These are phyloP conservation scores for Seira musarum DNA, from an alignment of 2,888 invertebrate genomes.

Conservation along the genomic window DNA sequence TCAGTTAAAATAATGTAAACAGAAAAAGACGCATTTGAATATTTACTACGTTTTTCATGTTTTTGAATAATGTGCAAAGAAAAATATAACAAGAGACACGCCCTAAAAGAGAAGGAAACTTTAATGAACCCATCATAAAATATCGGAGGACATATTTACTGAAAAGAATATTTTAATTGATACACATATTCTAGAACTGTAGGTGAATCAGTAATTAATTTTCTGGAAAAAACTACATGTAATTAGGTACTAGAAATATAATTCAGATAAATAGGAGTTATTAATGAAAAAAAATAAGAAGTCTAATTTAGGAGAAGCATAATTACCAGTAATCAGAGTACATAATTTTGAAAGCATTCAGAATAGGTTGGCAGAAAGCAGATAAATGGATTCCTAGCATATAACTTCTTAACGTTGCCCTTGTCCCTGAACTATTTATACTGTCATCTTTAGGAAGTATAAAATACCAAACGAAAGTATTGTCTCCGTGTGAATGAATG, in stretches of 20 bases:
- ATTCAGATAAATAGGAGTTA: neutral
- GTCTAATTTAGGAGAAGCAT: neutral
- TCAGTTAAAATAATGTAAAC: neutral
- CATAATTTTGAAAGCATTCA: neutral
- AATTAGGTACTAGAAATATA: neutral
- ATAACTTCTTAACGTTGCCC: neutral
- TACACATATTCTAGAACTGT: neutral
- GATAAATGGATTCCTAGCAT: neutral
- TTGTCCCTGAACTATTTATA: neutral
- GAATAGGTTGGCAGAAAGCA: neutral
- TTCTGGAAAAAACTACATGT: neutral
- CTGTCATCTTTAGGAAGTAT: neutral
- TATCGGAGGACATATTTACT: constrained; percentile 1
- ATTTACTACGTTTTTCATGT: constrained; percentile 5
- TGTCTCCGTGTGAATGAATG: neutral
- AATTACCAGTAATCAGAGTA: neutral
- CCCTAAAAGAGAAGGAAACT: neutral
- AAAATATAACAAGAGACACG: neutral
- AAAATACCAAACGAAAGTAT: neutral
- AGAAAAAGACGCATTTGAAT: neutral
- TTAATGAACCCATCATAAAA: neutral
- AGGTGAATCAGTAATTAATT: neutral
- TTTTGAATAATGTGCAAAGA: neutral
- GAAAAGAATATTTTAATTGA: too few relatives aligned
- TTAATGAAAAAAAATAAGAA: neutral